Percentiles rank a stretch among this genome's conserved stretches.
phyloP scores from a whole-genome alignment of 2,888 invertebrate genomes.

The Boloria selene region DNA sequence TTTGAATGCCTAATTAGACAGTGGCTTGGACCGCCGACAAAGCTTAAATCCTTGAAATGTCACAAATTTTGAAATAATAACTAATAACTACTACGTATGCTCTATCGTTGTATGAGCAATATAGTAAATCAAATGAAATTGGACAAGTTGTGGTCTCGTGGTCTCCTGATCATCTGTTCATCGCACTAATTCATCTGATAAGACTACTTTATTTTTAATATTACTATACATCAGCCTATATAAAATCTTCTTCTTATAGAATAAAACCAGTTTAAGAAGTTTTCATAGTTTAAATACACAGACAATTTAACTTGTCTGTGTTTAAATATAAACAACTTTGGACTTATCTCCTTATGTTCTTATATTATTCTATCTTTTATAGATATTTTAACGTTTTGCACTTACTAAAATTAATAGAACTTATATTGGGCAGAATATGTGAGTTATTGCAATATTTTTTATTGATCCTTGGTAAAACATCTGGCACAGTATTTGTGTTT shows the following conservation, averaged over 20 bases:
- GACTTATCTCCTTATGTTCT: too few species aligned
- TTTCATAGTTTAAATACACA: too few species aligned
- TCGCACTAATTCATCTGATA: not conserved
- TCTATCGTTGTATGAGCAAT: not conserved
- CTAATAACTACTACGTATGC: not conserved
- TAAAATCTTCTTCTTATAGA: not conserved
- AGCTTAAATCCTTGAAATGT: not conserved
- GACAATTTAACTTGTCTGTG: too few species aligned
- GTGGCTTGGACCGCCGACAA: not conserved
- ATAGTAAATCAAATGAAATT: conserved; percentile 1
- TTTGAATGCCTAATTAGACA: not conserved
- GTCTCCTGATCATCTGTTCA: not conserved
- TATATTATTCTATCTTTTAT: too few species aligned
- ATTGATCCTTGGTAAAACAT: conserved; percentile 23
- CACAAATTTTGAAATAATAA: conserved; percentile 1
- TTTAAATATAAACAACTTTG: too few species aligned
- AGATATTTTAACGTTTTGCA: not conserved
- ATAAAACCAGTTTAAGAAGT: not conserved
- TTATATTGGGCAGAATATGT: not conserved
- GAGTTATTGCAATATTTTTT: conserved; percentile 17
- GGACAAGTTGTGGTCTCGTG: conserved; percentile 4
- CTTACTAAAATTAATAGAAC: not conserved
- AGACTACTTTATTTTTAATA: not conserved
- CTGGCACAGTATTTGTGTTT: conserved; percentile 24
- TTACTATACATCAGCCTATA: not conserved